A percentile compares a stretch with the other conserved stretches of the same genome.
Conservation (phyloP, 2,888 invertebrate species). For the Ceratothoa steindachneri region DNA sequence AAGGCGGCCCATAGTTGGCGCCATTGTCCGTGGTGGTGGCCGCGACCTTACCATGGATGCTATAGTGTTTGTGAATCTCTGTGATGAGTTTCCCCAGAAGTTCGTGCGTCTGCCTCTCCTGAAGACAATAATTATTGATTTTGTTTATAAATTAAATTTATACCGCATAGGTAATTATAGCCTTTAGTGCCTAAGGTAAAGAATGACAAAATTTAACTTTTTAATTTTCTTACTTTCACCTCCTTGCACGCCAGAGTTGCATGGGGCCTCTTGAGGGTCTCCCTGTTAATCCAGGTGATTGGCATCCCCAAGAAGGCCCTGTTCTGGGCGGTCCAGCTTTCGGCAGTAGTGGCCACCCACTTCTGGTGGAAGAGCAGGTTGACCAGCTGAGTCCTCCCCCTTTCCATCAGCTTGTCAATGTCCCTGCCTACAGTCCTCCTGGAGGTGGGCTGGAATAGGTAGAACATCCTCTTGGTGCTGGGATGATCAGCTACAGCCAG, state of each 20-base stretch:
- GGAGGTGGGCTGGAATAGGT: background rate
- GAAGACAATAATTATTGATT: no score
- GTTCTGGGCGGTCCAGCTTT: slow-evolving; percentile 9
- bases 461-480: no score
- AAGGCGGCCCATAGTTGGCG: no score
- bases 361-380: slow-evolving; percentile 21
- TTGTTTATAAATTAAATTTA: no score
- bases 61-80: slow-evolving; percentile 11
- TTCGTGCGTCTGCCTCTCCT: slow-evolving; percentile 14
- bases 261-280: slow-evolving; percentile 9
- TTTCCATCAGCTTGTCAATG: no score
- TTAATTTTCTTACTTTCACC: no score
- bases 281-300: slow-evolving; percentile 12
- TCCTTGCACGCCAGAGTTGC: slow-evolving; percentile 17
- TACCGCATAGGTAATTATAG: no score
- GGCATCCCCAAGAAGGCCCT: slow-evolving; percentile 9
- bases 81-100: slow-evolving; percentile 7
- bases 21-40: slow-evolving; percentile 21
- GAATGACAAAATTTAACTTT: no score
- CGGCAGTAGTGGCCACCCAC: no score
- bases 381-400: slow-evolving; percentile 8
- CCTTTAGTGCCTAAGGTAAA: no score
- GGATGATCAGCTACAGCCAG: no score
- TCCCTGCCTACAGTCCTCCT: background rate
- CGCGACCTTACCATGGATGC: slow-evolving; percentile 11